A percentile compares a stretch with the other conserved stretches of the same genome.
phyloP scores from a whole-genome alignment of 2,113 vertebrate species.

The Corythoichthys haematopterus region DNA sequence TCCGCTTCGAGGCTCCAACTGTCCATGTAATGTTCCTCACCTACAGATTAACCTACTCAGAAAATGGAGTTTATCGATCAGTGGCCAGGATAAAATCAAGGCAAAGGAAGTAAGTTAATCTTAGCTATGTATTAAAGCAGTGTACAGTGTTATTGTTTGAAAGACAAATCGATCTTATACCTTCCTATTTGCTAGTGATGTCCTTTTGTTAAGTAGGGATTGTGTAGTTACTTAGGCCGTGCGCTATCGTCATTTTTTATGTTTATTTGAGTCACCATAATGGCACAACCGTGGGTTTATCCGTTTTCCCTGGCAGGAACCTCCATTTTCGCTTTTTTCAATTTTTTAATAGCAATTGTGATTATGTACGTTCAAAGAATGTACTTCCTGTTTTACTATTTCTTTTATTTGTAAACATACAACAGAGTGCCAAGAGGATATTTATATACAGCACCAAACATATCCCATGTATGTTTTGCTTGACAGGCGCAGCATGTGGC shows the following conservation, averaged over 20 bases:
- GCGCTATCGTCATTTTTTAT: background rate
- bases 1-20: conserved; percentile 20
- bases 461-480: background rate
- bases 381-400: background rate
- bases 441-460: background rate
- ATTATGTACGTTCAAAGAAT: background rate
- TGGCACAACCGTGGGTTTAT: background rate
- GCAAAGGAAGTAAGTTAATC: conserved; percentile 60
- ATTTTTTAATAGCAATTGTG: background rate
- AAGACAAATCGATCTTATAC: background rate
- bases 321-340: background rate
- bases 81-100: conserved; percentile 55
- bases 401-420: background rate
- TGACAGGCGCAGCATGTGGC: conserved; percentile 78
- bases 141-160: background rate
- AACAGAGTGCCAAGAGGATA: background rate
- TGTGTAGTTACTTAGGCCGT: background rate
- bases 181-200: background rate
- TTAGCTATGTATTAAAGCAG: conserved; percentile 6
- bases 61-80: conserved; percentile 55
- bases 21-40: conserved; percentile 34
- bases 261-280: background rate
- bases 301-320: background rate
- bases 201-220: background rate
- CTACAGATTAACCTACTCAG: conserved; percentile 65